These are phyloP conservation scores for Octomys mimax DNA, from an alignment of 2,797 vertebrate genomes.

Conservation along the genomic window DNA sequence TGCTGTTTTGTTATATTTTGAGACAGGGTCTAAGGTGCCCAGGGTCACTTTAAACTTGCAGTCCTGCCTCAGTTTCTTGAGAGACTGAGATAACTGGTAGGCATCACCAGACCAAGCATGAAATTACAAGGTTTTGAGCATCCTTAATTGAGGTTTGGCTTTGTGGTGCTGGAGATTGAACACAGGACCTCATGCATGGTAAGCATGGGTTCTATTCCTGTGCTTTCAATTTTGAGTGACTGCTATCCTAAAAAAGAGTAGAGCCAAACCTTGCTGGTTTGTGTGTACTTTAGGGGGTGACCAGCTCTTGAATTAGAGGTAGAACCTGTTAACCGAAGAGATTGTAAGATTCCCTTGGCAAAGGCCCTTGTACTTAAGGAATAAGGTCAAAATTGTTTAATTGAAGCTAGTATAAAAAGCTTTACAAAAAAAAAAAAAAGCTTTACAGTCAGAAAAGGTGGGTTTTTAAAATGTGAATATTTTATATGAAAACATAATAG, in stretches of 20 bases:
- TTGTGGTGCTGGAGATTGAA: not conserved
- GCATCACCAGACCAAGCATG: not conserved
- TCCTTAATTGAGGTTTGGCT: not conserved
- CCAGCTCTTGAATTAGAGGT: not conserved
- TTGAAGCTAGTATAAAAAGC: not conserved
- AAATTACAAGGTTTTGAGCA: not conserved
- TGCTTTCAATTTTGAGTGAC: not conserved
- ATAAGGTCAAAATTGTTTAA: constrained; percentile 8
- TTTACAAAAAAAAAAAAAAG: not conserved
- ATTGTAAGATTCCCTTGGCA: not conserved
- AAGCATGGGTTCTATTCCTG: not conserved
- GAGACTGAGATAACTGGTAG: not conserved
- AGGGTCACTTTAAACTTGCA: not conserved
- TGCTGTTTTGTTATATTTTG: not conserved
- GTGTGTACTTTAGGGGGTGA: not conserved
- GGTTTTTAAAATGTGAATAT: not conserved
- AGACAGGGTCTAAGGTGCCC: not conserved
- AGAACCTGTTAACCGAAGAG: not conserved
- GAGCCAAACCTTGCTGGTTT: not conserved
- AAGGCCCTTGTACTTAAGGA: not conserved
- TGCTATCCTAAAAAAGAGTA: not conserved
- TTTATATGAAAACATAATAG: not conserved
- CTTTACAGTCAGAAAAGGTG: not conserved
- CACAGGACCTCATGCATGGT: not conserved
- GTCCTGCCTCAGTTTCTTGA: not conserved